These are phyloP conservation scores for Eurytoma adleriae DNA, from an alignment of 2,888 invertebrate genomes.

Conservation along the genomic window DNA sequence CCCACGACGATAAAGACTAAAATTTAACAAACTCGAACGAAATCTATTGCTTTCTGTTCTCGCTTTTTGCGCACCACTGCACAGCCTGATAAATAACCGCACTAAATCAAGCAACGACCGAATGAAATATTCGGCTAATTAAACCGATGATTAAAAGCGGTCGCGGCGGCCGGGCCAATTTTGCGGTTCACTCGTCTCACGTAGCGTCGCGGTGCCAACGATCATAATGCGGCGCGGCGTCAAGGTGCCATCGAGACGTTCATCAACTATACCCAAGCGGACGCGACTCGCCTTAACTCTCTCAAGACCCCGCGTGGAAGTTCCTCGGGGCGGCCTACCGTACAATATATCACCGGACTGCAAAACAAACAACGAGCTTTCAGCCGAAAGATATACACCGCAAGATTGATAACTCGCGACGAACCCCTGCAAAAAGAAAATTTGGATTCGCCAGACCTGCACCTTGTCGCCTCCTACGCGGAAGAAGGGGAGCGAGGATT, in stretches of 20 bases:
- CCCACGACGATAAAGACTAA: no score
- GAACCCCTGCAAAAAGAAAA: neutral
- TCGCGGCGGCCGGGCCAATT: neutral
- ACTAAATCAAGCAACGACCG: no score
- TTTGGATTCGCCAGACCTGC: neutral
- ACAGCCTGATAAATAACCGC: no score
- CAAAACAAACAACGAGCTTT: neutral
- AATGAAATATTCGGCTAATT: neutral
- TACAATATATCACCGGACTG: neutral
- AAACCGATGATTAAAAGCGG: slow-evolving; percentile 11
- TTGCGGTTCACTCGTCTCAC: neutral
- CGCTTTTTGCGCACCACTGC: no score
- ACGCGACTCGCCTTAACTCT: neutral
- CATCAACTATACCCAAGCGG: neutral
- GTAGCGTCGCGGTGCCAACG: neutral
- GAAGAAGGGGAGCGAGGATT: no score
- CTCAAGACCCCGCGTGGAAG: neutral
- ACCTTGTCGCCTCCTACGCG: neutral
- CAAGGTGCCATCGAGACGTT: neutral
- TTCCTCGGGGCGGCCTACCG: neutral
- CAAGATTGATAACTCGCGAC: neutral
- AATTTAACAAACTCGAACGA: no score
- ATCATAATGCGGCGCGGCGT: neutral
- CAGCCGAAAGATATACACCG: neutral
- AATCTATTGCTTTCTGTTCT: no score